Evolutionary conservation across 53 echinoderm and acorn worm genomes (phyloP).

Genomic region (Luidia sarsii): DNA sequence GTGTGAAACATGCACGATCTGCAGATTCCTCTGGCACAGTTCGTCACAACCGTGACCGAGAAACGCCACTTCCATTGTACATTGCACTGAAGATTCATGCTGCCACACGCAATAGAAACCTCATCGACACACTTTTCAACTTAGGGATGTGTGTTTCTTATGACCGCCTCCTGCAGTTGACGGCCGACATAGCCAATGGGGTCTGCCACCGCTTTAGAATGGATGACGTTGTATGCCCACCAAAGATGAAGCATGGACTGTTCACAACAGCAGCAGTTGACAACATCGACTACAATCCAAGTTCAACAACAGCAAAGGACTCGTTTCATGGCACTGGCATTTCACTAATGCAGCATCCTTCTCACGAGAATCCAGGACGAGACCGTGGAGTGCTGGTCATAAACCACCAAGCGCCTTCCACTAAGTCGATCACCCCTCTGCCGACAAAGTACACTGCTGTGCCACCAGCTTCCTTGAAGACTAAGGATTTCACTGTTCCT

Average conservation of each 20-base stretch:
- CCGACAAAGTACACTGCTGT: too few species aligned
- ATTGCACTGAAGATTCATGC: constrained; percentile 37
- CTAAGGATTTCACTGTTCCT: constrained; percentile 35
- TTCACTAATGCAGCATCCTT: constrained; percentile 27
- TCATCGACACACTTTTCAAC: constrained; percentile 48
- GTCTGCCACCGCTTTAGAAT: constrained; percentile 29
- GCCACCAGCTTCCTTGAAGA: too few species aligned
- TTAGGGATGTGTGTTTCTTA: constrained; percentile 39
- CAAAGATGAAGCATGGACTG: constrained; percentile 8
- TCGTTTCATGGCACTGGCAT: constrained; percentile 62
- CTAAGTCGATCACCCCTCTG: constrained; percentile 16
- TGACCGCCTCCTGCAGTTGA: constrained; percentile 29
- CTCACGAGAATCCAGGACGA: background rate
- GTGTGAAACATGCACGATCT: constrained; percentile 14
- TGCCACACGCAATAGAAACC: constrained; percentile 22
- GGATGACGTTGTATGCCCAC: constrained; percentile 48
- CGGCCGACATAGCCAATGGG: constrained; percentile 1
- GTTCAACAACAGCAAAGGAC: constrained; percentile 32
- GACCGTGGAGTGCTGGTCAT: background rate
- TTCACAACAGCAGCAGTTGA: constrained; percentile 56
- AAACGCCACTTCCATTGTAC: constrained; percentile 49
- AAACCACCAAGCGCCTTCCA: constrained; percentile 1
- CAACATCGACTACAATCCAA: constrained; percentile 61
- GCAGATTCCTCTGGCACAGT: background rate
- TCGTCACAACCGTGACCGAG: constrained; percentile 28